Percentiles rank a stretch among this genome's conserved stretches.
These are phyloP conservation scores for Parnassius mnemosyne DNA, from an alignment of 2,888 invertebrate genomes.

Conservation along the genomic window DNA sequence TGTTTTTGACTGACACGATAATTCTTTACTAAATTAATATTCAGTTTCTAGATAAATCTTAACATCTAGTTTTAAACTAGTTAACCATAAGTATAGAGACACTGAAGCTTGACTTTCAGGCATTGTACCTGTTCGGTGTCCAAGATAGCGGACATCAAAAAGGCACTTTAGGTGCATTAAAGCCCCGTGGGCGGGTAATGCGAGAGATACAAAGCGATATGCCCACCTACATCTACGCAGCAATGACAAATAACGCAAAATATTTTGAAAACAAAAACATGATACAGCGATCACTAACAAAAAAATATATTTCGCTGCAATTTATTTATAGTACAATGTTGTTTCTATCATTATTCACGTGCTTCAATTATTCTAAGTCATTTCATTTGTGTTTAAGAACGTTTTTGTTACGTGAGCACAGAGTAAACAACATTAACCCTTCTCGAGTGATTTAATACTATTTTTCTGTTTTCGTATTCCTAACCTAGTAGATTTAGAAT, in stretches of 20 bases:
- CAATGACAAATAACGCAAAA: slow-evolving; percentile 26
- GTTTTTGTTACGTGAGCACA: too few species aligned
- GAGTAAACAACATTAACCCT: too few species aligned
- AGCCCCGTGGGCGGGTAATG: slow-evolving; percentile 32
- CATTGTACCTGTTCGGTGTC: background rate
- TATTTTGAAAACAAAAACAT: slow-evolving; percentile 11
- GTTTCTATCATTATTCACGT: too few species aligned
- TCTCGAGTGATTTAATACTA: too few species aligned
- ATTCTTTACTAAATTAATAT: too few species aligned
- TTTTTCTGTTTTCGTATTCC: too few species aligned
- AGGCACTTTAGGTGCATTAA: slow-evolving; percentile 25
- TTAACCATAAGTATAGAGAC: background rate
- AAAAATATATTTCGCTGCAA: background rate
- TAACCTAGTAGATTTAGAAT: too few species aligned
- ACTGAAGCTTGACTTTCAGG: background rate
- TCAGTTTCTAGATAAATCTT: background rate
- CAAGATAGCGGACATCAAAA: slow-evolving; percentile 12
- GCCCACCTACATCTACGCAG: slow-evolving; percentile 31
- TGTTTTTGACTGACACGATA: too few species aligned
- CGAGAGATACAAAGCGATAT: slow-evolving; percentile 35
- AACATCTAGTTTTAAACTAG: background rate
- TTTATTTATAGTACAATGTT: background rate
- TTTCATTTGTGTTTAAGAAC: background rate
- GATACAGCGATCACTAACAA: background rate
- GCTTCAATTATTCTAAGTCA: background rate